phyloP scores from a whole-genome alignment of 1,140 invertebrate genomes.

The Nilaparvata lugens region DNA sequence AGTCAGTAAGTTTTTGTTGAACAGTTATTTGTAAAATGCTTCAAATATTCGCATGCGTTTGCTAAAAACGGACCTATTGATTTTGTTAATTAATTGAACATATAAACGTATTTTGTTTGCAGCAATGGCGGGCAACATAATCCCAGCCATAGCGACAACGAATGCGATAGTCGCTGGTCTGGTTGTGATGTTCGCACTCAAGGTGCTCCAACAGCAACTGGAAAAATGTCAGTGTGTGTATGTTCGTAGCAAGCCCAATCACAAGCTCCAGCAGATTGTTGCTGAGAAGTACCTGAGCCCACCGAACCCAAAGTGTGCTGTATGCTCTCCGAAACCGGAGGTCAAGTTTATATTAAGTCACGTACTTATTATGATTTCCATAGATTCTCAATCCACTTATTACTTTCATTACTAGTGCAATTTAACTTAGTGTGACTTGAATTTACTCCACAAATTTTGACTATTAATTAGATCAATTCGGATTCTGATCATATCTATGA shows the following conservation, averaged over 20 bases:
- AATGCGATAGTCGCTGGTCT: slow-evolving; percentile 95
- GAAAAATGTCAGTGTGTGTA: slow-evolving; percentile 67
- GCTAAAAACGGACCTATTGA: too few species aligned
- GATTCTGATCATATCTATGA: too few species aligned
- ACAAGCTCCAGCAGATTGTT: slow-evolving; percentile 54
- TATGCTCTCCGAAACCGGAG: slow-evolving; percentile 76
- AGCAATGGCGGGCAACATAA: slow-evolving; percentile 98
- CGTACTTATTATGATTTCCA: neutral
- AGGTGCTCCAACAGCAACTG: slow-evolving; percentile 61
- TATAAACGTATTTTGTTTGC: slow-evolving; percentile 34
- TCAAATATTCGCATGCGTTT: too few species aligned
- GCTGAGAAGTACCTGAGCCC: slow-evolving; percentile 55
- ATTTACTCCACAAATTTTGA: neutral
- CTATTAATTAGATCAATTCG: neutral
- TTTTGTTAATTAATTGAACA: neutral
- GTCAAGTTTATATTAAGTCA: slow-evolving; percentile 42
- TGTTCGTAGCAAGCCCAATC: slow-evolving; percentile 56
- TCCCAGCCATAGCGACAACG: slow-evolving; percentile 97
- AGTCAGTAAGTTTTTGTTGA: neutral
- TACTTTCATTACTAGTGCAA: neutral
- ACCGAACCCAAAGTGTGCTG: slow-evolving; percentile 72
- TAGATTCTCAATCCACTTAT: neutral
- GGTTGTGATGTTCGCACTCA: slow-evolving; percentile 80
- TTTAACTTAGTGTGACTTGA: neutral
- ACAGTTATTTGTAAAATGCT: slow-evolving; percentile 8